These are phyloP conservation scores for Gastracanthus pulcherrimus DNA, from an alignment of 2,888 invertebrate genomes.

Conservation along the genomic window DNA sequence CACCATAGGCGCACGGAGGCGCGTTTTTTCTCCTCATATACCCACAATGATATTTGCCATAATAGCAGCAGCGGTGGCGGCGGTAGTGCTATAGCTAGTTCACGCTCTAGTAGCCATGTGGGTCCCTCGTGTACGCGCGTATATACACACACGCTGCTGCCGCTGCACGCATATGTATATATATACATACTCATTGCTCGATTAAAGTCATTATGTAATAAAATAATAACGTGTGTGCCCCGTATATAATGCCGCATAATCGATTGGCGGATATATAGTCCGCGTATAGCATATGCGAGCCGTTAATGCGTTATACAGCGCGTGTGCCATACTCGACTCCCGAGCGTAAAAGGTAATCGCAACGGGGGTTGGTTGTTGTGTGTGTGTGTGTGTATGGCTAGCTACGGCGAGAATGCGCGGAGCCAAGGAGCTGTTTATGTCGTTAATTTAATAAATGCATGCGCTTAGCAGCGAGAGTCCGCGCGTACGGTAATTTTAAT, in stretches of 20 bases:
- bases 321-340: no score
- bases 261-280: background rate
- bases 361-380: background rate
- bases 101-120: conserved; percentile 61
- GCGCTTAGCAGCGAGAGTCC: no score
- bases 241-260: no score
- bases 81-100: background rate
- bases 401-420: background rate
- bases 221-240: background rate
- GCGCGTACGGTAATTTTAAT: no score
- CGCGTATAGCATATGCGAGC: background rate
- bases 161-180: background rate
- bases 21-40: background rate
- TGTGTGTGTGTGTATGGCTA: no score
- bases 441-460: background rate
- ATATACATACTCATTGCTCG: background rate
- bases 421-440: background rate
- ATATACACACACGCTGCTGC: background rate
- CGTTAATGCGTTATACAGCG: background rate
- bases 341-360: background rate
- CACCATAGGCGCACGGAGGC: background rate
- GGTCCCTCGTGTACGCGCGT: conserved; percentile 37
- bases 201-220: conserved; percentile 48
- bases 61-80: no score
- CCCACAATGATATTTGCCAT: conserved; percentile 55